A percentile compares a stretch with the other conserved stretches of the same genome.
Evolutionary conservation across 2,888 invertebrate genomes (phyloP).

Genomic region (Eupithecia dodoneata): DNA sequence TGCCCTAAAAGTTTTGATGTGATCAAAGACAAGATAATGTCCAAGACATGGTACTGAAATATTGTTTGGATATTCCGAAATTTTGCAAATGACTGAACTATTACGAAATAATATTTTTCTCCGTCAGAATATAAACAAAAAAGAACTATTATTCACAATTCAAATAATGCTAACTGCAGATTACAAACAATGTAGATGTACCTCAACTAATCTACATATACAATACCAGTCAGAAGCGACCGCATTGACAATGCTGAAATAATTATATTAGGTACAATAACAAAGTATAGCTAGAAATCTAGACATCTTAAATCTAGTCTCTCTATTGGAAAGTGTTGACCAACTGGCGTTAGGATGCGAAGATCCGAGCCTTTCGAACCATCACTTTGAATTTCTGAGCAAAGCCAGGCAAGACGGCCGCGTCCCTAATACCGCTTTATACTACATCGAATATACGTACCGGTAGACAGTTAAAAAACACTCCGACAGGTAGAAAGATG

Average conservation of each 20-base stretch:
- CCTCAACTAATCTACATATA: too few relatives aligned
- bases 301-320: neutral
- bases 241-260: neutral
- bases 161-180: neutral
- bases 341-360: constrained; percentile 17
- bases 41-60: neutral
- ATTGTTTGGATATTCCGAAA: neutral
- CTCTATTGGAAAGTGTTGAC: constrained; percentile 21
- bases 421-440: constrained; percentile 67
- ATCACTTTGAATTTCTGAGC: constrained; percentile 25
- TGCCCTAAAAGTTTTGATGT: neutral
- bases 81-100: too few relatives aligned
- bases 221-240: too few relatives aligned
- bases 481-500: constrained; percentile 57
- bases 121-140: too few relatives aligned
- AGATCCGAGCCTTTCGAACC: constrained; percentile 22
- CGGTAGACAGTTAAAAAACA: constrained; percentile 65
- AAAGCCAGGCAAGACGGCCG: constrained; percentile 49
- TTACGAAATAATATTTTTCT: too few relatives aligned
- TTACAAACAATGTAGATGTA: neutral
- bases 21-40: too few relatives aligned
- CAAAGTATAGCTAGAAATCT: neutral
- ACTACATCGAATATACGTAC: constrained; percentile 68
- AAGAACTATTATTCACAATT: too few relatives aligned
- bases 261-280: neutral